Base-by-base conservation (phyloP, 2,797 vertebrate species). In the Acanthiza pusilla region DNA sequence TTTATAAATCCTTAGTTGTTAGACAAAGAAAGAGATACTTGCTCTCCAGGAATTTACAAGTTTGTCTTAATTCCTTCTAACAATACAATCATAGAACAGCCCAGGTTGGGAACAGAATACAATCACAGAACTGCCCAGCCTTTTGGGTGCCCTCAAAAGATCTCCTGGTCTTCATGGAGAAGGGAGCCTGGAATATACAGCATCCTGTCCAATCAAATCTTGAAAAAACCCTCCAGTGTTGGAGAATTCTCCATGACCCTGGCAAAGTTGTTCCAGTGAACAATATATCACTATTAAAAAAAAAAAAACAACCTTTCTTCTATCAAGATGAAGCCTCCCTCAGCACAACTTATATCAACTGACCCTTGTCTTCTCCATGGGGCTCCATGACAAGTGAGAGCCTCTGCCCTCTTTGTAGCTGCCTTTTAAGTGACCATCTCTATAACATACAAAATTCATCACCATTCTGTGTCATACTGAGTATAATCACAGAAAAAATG, bases 291-390 rank as follows among this genome's bases (percentile, higher is more conserved):
- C 15, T n/a, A 16, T 11, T 20, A 45, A 26, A 77, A 75, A 82
- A 89, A 71, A 45, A 4, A 27, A 13, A 36, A 36, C 36, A 36
- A 36, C 36, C 5, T 38, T 62, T 75, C 26, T 48, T 42, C 51
- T 26, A 12, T 51, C 13, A 53, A 68, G 48, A 60, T 43, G 34
- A 86, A 70, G 36, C 26, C 12, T 82, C 13, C 6, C 5, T 38
- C 10, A 5, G 5, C 71, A 43, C 45, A 32, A 10, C 10, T 65
- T 72, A 2, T 21, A 61, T 26, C 47, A 0, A 0, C 21, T 91
- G 30, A 22, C 7, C 10, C 7, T 76, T 76, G 27, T 80, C 22
- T 73, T 89, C 57, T 66, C 34, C 12, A 4, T 17, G 5, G 36
- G 34, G 10, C 23, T 84, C 8, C 65, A 58, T 53, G 42, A 60